Evolutionary conservation across 2,113 vertebrate species (phyloP).

Genomic region (Empidonax alnorum): DNA sequence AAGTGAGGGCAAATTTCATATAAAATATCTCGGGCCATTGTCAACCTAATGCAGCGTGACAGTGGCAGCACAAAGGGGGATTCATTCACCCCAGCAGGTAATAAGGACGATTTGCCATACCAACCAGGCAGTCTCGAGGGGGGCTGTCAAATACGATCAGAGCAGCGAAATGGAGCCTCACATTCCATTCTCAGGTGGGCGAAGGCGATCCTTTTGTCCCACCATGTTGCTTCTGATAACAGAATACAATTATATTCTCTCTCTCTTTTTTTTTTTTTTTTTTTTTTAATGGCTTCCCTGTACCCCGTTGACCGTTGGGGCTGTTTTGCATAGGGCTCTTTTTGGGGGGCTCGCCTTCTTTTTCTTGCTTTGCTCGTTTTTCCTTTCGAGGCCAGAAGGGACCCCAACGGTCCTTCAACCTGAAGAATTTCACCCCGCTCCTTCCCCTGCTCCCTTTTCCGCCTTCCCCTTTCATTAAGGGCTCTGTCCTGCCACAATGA

Average conservation of each 20-base stretch:
- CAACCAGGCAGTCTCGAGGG: constrained; percentile 79
- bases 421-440: not conserved
- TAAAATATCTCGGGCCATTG: constrained; percentile 96
- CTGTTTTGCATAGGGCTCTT: not conserved
- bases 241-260: constrained; percentile 49
- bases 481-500: not conserved
- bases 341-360: not conserved
- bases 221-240: constrained; percentile 67
- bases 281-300: not conserved
- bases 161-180: constrained; percentile 69
- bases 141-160: constrained; percentile 76
- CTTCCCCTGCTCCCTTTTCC: not conserved
- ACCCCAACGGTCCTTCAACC: not conserved
- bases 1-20: constrained; percentile 97
- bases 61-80: constrained; percentile 93
- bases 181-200: constrained; percentile 86
- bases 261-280: not conserved
- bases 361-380: not conserved
- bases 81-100: constrained; percentile 96
- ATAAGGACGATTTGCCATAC: constrained; percentile 88
- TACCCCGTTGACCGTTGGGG: not conserved
- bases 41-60: constrained; percentile 93
- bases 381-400: not conserved
- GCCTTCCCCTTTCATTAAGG: constrained; percentile 40
- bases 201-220: constrained; percentile 69